Conservation (phyloP, 2,113 vertebrate genomes). For the Pipra filicauda region DNA sequence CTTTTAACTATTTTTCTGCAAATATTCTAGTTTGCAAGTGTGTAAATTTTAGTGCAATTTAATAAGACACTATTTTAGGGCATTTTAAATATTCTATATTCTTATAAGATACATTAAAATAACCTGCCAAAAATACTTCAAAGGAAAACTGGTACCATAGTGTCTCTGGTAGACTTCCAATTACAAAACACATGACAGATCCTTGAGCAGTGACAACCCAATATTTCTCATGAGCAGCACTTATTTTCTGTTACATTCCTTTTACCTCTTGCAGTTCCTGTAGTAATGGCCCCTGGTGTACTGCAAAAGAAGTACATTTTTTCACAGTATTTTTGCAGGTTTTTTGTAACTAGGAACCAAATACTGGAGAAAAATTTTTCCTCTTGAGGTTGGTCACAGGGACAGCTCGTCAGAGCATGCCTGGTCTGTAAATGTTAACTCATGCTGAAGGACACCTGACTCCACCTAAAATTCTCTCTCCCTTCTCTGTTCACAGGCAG, state of each 20-base stretch:
- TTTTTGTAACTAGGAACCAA: not conserved
- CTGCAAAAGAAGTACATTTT: slow-evolving; percentile 53
- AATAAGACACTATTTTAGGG: not conserved
- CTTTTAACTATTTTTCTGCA: not conserved
- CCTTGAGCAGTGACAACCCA: slow-evolving; percentile 76
- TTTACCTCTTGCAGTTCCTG: slow-evolving; percentile 77
- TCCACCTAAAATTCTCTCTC: not conserved
- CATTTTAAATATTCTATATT: not conserved
- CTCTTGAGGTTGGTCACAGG: not conserved
- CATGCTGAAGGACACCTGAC: not conserved
- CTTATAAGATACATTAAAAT: not conserved
- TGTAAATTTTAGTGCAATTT: not conserved
- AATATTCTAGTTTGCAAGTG: not conserved
- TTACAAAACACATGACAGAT: slow-evolving; percentile 81
- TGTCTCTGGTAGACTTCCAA: slow-evolving; percentile 81
- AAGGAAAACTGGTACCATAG: slow-evolving; percentile 79
- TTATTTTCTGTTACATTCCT: slow-evolving; percentile 79
- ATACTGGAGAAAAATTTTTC: not conserved
- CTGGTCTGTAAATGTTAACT: not conserved
- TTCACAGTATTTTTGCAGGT: not conserved
- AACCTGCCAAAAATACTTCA: slow-evolving; percentile 89
- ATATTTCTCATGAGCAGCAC: slow-evolving; percentile 75
- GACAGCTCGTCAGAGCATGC: not conserved
- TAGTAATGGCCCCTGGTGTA: slow-evolving; percentile 69
- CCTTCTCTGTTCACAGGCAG: not conserved